These are phyloP conservation scores for Macrobrachium rosenbergii DNA, from an alignment of 1,140 invertebrate species.

Conservation along the genomic window DNA sequence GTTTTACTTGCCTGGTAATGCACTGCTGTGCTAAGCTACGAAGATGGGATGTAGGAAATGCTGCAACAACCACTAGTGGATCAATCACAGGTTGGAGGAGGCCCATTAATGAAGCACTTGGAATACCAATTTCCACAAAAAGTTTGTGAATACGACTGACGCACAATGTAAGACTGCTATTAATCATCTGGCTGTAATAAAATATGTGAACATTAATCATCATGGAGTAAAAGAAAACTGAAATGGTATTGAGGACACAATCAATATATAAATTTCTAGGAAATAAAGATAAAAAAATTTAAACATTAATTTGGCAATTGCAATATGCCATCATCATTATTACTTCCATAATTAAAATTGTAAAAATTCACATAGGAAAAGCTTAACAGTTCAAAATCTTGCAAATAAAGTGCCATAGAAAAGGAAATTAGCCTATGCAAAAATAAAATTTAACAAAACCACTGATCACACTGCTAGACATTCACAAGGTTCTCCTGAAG, in stretches of 20 bases:
- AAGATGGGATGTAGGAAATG: conserved; percentile 39
- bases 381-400: no score
- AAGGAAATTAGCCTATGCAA: no score
- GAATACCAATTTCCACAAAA: conserved; percentile 37
- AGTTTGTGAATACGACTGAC: conserved; percentile 35
- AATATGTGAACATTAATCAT: neutral
- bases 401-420: no score
- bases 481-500: no score
- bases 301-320: no score
- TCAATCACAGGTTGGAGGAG: conserved; percentile 38
- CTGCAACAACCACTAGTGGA: conserved; percentile 36
- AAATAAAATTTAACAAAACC: no score
- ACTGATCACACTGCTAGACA: no score
- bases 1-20: conserved; percentile 20
- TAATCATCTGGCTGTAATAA: neutral
- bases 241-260: neutral
- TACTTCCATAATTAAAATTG: no score
- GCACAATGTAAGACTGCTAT: conserved; percentile 33
- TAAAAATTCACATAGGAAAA: no score
- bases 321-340: no score
- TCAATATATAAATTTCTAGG: no score
- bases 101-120: conserved; percentile 11
- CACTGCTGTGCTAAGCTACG: conserved; percentile 29
- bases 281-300: no score
- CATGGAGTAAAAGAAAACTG: neutral